Evolutionary conservation across 2,113 vertebrate species (phyloP), one percentile per base, ranked within the genome.

Genomic region (Sula dactylatra): DNA sequence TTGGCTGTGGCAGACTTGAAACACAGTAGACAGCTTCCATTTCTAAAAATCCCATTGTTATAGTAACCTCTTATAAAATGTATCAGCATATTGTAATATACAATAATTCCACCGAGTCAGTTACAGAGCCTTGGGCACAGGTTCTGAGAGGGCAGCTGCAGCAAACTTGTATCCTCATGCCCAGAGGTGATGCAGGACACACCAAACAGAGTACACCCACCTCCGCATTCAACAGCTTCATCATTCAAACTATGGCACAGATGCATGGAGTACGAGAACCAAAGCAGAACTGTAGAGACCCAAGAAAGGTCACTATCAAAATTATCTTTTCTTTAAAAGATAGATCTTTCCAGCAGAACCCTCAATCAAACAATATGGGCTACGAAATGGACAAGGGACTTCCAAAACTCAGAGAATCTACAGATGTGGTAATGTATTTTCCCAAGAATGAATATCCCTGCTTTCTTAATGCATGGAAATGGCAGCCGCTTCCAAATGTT

Each of bases 11-110:
- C 14, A 73, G 62, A 65, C 59, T 56, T 11, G 9, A 96, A 94
- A 80, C 29, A 91, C 54, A 58, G 42, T 3, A 67, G 22, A 69
- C 4, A 88, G 31, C 10, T 54, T 93, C 80, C 6, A 50, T 93
- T 85, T 83, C 27, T 42, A 88, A 88, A 90, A 90, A 70, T 77
- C n/a, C 36, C n/a, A 83, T 34, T 66, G 54, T 64, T 88, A 45
- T 6, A 66, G 29, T 44, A 83, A 69, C 29, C 38, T 70, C 6
- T 86, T 81, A 81, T 70, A 45, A 67, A 73, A 36, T 20, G 14
- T 50, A 83, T 73, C 2, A 0, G 34, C 16, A 55, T 45, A 54
- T 32, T 82, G 50, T 73, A 69, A 79, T 10, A 70, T 11, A 24
- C 22, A 59, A 2, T 42, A 80, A 74, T 71, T 83, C 64, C 29